Evolutionary conservation across 2,797 vertebrate genomes (phyloP), one percentile per base, ranked within the genome.

Genomic region (Petrocephalus sullivani): DNA sequence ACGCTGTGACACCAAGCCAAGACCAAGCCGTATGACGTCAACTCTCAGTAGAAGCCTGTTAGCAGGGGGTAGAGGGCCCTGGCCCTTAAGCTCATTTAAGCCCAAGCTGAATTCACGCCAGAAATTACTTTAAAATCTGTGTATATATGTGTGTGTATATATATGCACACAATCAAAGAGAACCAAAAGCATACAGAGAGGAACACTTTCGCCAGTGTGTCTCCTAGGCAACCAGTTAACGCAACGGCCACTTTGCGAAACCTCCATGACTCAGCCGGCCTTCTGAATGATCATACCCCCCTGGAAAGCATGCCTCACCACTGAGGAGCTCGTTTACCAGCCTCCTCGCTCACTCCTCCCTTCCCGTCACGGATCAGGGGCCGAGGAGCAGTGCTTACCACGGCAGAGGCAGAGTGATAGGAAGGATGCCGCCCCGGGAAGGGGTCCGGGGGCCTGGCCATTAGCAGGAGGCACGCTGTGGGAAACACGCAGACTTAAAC

Each of bases 401-500:
- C 97, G 91, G 98, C 97, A 89, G 98, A 99, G 92, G 96, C 96
- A 93, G 97, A 99, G 61, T 96, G 97, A 90, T 97, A 97, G 8
- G 96, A 96, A 0, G 98, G 97, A 33, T 98, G 99, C 92, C 96
- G 97, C 85, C 97, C 95, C 88, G 96, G 98, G 90, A 97, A 96
- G 91, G 96, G 94, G 67, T 94, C 96, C 53, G 97, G 93, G 1
- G 95, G 93, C 0, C 94, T 95, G 87, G 97, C 97, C 4, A 99
- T 97, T 1, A 98, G 98, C 88, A 99, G 97, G 0, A 97, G 97
- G 91, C 97, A 98, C 2, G 98, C 98, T 99, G 90, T 99, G 90
- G 8, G 89, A 64, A 87, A 87, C 87, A 88, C 56, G 46, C 0
- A 33, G 58, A 23, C 51, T 37, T 41, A 41, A 46, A 53, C n/a